Conservation (phyloP, 2,888 invertebrate genomes). For the Neria commutata region DNA sequence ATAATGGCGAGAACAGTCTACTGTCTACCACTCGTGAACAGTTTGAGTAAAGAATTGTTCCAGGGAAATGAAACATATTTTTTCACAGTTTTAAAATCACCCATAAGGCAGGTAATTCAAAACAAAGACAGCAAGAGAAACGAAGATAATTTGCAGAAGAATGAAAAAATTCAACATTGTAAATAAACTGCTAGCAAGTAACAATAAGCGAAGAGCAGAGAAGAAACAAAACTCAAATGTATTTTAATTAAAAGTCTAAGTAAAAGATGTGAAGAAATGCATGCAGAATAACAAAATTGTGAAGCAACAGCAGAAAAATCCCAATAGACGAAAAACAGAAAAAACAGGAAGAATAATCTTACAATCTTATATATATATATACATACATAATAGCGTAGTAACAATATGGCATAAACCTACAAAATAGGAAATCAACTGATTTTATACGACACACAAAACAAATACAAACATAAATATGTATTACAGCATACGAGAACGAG, state of each 20-base stretch:
- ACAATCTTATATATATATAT: slow-evolving; percentile 3
- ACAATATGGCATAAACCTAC: background rate
- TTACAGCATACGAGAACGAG: background rate
- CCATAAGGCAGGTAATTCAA: slow-evolving; percentile 10
- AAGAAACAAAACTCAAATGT: slow-evolving; percentile 25
- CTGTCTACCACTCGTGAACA: background rate
- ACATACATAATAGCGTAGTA: slow-evolving; percentile 8
- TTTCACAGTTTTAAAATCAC: slow-evolving; percentile 37
- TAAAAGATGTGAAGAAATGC: slow-evolving; percentile 26
- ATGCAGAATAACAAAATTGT: slow-evolving; percentile 32
- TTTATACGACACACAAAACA: slow-evolving; percentile 31
- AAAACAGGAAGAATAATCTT: background rate
- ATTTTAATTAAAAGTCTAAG: slow-evolving; percentile 5
- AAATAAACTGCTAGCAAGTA: slow-evolving; percentile 41
- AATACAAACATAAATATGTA: slow-evolving; percentile 30
- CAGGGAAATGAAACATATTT: slow-evolving; percentile 34
- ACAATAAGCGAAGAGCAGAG: slow-evolving; percentile 18
- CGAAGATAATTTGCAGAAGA: slow-evolving; percentile 29
- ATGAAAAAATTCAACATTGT: slow-evolving; percentile 12
- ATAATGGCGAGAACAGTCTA: background rate
- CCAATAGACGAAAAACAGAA: slow-evolving; percentile 12
- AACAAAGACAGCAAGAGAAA: slow-evolving; percentile 33
- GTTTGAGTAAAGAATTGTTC: slow-evolving; percentile 4
- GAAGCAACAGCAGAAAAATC: slow-evolving; percentile 41
- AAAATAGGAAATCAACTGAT: slow-evolving; percentile 33